These are phyloP conservation scores for Brachirus orientalis DNA, from an alignment of 2,113 vertebrate genomes.

Conservation along the genomic window DNA sequence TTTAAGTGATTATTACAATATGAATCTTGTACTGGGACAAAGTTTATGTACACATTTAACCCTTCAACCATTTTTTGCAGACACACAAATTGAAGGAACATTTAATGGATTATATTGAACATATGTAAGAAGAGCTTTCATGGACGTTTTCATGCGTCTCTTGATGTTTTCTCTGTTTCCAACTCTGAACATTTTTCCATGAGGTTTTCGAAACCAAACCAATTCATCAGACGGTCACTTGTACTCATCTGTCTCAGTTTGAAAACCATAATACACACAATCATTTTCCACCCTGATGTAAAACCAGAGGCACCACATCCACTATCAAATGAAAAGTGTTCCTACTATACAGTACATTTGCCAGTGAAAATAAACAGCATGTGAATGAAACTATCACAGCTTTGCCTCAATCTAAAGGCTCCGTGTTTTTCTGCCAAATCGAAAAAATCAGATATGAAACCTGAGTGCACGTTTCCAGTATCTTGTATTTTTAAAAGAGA, in stretches of 20 bases:
- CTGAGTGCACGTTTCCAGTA: neutral
- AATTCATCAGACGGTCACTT: neutral
- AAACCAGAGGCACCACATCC: neutral
- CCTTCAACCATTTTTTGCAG: too few relatives aligned
- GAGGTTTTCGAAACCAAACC: constrained; percentile 7
- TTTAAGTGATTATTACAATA: too few relatives aligned
- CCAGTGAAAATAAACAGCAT: neutral
- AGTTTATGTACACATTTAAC: too few relatives aligned
- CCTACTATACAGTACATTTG: neutral
- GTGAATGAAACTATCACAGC: neutral
- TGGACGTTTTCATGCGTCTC: neutral
- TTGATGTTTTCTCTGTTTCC: neutral
- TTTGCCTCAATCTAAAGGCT: neutral
- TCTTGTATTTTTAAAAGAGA: too few relatives aligned
- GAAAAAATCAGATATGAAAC: neutral
- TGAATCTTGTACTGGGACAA: too few relatives aligned
- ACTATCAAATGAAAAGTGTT: neutral
- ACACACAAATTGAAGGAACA: too few relatives aligned
- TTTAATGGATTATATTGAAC: neutral
- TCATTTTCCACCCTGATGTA: neutral
- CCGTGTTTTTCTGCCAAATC: neutral
- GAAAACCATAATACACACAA: neutral
- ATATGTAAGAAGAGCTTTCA: neutral
- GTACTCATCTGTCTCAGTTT: constrained; percentile 5
- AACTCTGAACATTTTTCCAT: constrained; percentile 11